A percentile compares a stretch with the other conserved stretches of the same genome.
phyloP scores from a whole-genome alignment of 2,888 invertebrate genomes.

The Eudasyphora cyanicolor region DNA sequence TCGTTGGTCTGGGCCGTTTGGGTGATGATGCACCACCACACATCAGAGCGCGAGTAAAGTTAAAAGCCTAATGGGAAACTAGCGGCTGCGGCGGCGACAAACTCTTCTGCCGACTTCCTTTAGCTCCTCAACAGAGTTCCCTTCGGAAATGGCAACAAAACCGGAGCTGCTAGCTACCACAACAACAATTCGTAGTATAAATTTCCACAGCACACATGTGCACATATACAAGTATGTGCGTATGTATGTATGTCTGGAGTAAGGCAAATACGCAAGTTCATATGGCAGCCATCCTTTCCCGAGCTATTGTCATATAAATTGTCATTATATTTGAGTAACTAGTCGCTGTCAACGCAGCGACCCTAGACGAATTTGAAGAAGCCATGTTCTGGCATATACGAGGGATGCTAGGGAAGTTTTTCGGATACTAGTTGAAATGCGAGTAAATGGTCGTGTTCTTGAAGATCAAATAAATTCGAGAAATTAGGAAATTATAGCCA shows the following conservation, averaged over 20 bases:
- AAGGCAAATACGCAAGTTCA: neutral
- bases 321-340: neutral
- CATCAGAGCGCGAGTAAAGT: conserved; percentile 38
- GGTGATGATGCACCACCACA: conserved; percentile 43
- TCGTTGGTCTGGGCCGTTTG: conserved; percentile 36
- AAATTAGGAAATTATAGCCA: too few species aligned
- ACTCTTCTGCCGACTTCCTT: conserved; percentile 21
- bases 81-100: too few species aligned
- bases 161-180: neutral
- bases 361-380: neutral
- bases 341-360: neutral
- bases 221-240: neutral
- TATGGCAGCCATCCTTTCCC: neutral
- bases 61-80: conserved; percentile 62
- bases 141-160: neutral
- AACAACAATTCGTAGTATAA: neutral
- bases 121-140: neutral
- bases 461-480: too few species aligned
- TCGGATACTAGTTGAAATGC: too few species aligned
- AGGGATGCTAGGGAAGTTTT: neutral
- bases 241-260: neutral
- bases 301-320: neutral
- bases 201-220: neutral
- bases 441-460: too few species aligned
- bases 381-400: neutral